Evolutionary conservation across 2,888 invertebrate genomes (phyloP).

Genomic region (Pristionchus japonicus): DNA sequence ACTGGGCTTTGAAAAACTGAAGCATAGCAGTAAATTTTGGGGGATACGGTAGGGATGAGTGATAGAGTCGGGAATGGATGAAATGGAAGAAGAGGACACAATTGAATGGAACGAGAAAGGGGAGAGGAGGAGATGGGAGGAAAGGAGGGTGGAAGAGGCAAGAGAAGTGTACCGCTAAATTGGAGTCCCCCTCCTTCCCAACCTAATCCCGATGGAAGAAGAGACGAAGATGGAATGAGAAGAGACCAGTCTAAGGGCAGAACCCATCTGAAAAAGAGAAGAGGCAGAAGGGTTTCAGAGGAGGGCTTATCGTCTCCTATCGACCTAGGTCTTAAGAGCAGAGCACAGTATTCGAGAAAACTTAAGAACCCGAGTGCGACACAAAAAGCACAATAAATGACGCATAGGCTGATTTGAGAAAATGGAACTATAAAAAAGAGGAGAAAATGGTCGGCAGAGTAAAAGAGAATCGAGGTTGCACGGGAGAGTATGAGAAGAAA

Average conservation of each 20-base stretch:
- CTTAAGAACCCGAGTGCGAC: neutral
- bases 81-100: conserved; percentile 37
- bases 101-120: conserved; percentile 40
- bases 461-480: neutral
- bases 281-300: neutral
- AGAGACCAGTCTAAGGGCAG: conserved; percentile 23
- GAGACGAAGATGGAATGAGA: conserved; percentile 44
- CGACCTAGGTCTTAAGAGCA: neutral
- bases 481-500: conserved; percentile 11
- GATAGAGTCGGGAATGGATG: conserved; percentile 14
- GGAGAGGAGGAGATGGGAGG: neutral
- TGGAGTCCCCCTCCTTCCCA: conserved; percentile 29
- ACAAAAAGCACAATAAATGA: neutral
- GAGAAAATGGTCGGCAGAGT: neutral
- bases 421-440: neutral
- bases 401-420: neutral
- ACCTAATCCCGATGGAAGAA: conserved; percentile 33
- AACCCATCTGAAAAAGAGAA: neutral
- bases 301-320: neutral
- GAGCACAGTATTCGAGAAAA: neutral
- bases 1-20: neutral
- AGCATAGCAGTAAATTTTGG: neutral
- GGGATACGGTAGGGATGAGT: conserved; percentile 26
- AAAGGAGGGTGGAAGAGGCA: neutral
- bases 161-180: conserved; percentile 39